Evolutionary conservation across 2,797 vertebrate genomes (phyloP).

Genomic region (Lepus oiostolus): DNA sequence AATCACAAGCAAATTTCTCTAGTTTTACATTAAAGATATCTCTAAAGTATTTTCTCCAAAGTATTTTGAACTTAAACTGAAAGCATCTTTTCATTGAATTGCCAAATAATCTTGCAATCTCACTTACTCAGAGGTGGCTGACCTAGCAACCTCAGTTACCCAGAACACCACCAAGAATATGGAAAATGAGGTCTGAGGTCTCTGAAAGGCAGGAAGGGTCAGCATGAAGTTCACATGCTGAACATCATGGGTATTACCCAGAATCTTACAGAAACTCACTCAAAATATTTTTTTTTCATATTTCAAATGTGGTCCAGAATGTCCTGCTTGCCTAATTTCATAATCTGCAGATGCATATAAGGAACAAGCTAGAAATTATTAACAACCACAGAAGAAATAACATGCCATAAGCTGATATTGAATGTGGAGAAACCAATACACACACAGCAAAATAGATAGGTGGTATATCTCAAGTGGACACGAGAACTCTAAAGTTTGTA

Average conservation of each 20-base stretch:
- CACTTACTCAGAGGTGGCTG: conserved; percentile 45
- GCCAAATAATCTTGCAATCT: conserved; percentile 35
- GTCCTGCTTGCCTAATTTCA: conserved; percentile 47
- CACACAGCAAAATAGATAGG: background rate
- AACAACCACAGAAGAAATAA: conserved; percentile 36
- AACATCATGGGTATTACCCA: background rate
- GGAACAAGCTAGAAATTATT: conserved; percentile 65
- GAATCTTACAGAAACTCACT: conserved; percentile 1
- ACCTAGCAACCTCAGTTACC: background rate
- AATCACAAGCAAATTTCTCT: conserved; percentile 32
- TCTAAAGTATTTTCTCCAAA: conserved; percentile 37
- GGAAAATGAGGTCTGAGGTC: conserved; percentile 1
- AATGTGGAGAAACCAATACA: background rate
- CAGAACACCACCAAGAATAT: conserved; percentile 1
- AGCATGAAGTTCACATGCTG: background rate
- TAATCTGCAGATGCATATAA: conserved; percentile 19
- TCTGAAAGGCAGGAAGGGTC: conserved; percentile 30
- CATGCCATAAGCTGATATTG: background rate
- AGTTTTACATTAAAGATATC: conserved; percentile 44
- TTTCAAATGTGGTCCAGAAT: conserved; percentile 59
- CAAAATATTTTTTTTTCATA: conserved; percentile 24
- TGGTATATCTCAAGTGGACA: background rate
- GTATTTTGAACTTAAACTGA: conserved; percentile 29
- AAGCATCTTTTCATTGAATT: conserved; percentile 34
- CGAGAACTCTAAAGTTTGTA: conserved; percentile 22